Percentiles rank a stretch among this genome's conserved stretches.
Evolutionary conservation across 2,888 invertebrate genomes (phyloP).

Genomic region (Synanthedon myopaeformis): DNA sequence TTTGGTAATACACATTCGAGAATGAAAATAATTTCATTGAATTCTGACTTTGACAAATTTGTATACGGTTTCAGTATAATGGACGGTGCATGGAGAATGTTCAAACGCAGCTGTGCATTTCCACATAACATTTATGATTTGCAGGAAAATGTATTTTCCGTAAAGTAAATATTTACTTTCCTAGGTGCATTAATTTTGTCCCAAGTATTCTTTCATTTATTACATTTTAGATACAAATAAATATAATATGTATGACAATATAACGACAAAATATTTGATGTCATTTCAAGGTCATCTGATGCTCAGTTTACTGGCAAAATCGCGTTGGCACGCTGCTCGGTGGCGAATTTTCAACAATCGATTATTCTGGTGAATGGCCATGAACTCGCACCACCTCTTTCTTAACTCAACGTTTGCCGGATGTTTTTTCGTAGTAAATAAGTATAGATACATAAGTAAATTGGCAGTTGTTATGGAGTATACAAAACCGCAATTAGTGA

Average conservation of each 20-base stretch:
- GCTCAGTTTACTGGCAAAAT: background rate
- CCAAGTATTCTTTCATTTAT: no score
- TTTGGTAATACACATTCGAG: no score
- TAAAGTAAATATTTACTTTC: background rate
- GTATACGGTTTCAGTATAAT: background rate
- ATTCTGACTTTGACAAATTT: background rate
- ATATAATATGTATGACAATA: no score
- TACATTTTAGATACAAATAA: no score
- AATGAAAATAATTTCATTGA: background rate
- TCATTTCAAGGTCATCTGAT: background rate
- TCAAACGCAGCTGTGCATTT: conserved; percentile 8
- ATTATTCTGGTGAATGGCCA: conserved; percentile 48
- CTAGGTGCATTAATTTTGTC: background rate
- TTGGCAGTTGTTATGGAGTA: background rate
- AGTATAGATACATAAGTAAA: conserved; percentile 13
- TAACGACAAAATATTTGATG: background rate
- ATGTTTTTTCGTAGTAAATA: conserved; percentile 27
- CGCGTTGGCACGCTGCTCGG: conserved; percentile 20
- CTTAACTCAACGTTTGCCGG: conserved; percentile 15
- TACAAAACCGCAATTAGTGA: background rate
- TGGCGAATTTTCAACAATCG: conserved; percentile 42
- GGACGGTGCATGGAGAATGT: background rate
- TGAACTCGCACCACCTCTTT: conserved; percentile 45
- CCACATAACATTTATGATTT: conserved; percentile 14
- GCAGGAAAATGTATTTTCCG: conserved; percentile 6